Evolutionary conservation across 1,140 invertebrate species (phyloP), one percentile per base, ranked within the genome.

Genomic region (Drosophila bipectinata): DNA sequence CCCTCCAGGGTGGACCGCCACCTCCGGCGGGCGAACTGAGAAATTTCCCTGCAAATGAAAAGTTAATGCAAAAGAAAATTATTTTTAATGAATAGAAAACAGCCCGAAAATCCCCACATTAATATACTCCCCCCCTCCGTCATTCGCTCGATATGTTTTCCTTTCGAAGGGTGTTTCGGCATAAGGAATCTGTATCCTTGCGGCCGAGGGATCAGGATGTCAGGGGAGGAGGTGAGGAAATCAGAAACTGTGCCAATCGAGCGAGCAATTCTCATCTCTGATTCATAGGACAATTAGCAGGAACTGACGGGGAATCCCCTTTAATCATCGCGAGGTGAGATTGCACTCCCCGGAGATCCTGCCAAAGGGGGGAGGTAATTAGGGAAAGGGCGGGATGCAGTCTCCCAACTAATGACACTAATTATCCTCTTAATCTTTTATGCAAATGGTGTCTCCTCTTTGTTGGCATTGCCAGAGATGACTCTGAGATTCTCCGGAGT

Each of bases 71-170:
- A 87, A 82, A 85, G 78, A 85, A 85, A 85, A 85, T 85, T 85
- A 85, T 87, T 85, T 85, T 87, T 85, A 85, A 85, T 85, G 82
- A 85, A 87, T 87, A 87, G 82, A 85, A 85, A 85, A 85, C 82
- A 85, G 73, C 67, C 56, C 62, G 62, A 87, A 81, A 87, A 85
- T 81, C 82, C 61, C 55, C 77, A 59, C 69, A 78, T 78, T 85
- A 81, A 78, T 81, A 72, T 55, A 18, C 41, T 10, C 24, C 1
- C 37, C 28, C 52, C 47, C 4, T 18, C 44, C 21, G 32, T 18
- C n/a, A 47, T 47, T 18, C 34, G 44, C 21, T 28, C 14, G 15
- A 21, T 21, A 32, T 52, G 21, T 10, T 30, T 45, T 24, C 0
- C 12, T 26, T 59, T 21, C 10, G 1, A 10, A 12, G 62, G 52